These are phyloP conservation scores for Dipodomys spectabilis DNA, from an alignment of 2,113 vertebrate genomes.

Conservation along the genomic window DNA sequence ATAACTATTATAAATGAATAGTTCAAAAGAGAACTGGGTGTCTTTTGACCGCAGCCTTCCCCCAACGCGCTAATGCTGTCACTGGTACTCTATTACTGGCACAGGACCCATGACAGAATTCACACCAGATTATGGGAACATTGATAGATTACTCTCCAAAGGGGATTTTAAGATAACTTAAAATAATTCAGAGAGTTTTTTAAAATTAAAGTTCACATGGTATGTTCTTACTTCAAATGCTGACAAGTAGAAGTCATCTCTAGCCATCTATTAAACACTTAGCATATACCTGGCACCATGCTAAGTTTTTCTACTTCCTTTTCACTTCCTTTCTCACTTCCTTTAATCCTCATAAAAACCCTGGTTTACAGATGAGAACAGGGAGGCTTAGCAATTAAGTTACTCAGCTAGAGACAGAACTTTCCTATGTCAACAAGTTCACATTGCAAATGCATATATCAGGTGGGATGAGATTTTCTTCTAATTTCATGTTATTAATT, in stretches of 20 bases:
- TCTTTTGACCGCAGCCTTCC: neutral
- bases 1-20: neutral
- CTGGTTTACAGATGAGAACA: slow-evolving; percentile 15
- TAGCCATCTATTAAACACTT: neutral
- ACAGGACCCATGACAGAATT: neutral
- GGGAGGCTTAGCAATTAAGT: slow-evolving; percentile 11
- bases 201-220: neutral
- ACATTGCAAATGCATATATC: neutral
- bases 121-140: neutral
- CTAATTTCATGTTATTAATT: slow-evolving; percentile 41
- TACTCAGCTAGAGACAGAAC: slow-evolving; percentile 32
- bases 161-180: neutral
- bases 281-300: neutral
- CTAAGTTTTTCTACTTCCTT: neutral
- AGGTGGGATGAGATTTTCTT: slow-evolving; percentile 1
- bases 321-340: neutral
- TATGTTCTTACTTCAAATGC: slow-evolving; percentile 1
- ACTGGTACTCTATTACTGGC: neutral
- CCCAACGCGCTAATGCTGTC: neutral
- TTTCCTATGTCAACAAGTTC: slow-evolving; percentile 55
- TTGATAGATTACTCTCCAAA: neutral
- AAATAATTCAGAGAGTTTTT: neutral
- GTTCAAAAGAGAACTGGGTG: neutral
- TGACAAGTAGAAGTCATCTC: slow-evolving; percentile 5
- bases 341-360: slow-evolving; percentile 29